Percentiles rank a stretch among this genome's conserved stretches.
phyloP scores from a whole-genome alignment of 2,888 invertebrate species.

The Drosophila maculinotata region DNA sequence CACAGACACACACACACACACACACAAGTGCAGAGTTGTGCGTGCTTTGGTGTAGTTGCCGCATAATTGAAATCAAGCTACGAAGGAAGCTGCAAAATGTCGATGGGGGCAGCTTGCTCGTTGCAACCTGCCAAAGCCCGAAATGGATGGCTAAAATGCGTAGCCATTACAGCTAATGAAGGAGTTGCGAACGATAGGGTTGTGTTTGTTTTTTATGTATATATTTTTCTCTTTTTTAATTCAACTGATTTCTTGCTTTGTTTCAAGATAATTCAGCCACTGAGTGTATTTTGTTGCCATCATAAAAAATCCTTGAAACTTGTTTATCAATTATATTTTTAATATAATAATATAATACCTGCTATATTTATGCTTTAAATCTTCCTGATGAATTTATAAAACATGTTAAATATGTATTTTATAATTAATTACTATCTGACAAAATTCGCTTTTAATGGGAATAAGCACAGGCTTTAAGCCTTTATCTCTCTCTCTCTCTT shows the following conservation, averaged over 20 bases:
- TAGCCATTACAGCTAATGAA: conserved; percentile 9
- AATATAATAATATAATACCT: no score
- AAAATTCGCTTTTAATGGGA: neutral
- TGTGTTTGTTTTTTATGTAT: no score
- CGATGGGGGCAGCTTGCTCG: neutral
- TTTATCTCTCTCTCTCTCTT: neutral
- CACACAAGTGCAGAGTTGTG: conserved; percentile 22
- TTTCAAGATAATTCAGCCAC: no score
- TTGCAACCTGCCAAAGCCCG: conserved; percentile 15
- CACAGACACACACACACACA: neutral
- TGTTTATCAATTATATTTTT: no score
- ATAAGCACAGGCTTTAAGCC: neutral
- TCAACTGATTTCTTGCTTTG: neutral
- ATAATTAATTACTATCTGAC: neutral
- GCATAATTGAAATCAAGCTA: conserved; percentile 69
- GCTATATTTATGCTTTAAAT: no score
- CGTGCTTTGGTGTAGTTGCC: conserved; percentile 35
- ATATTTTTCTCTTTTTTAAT: no score
- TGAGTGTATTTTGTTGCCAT: no score
- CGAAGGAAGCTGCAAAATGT: conserved; percentile 27
- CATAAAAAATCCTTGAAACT: neutral
- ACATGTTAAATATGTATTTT: neutral
- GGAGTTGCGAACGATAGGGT: neutral
- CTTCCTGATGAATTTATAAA: no score
- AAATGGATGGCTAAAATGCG: neutral